Percentiles rank a stretch among this genome's conserved stretches.
These are phyloP conservation scores for Grammomys dolichurus DNA, from an alignment of 2,113 vertebrate genomes.

Conservation along the genomic window DNA sequence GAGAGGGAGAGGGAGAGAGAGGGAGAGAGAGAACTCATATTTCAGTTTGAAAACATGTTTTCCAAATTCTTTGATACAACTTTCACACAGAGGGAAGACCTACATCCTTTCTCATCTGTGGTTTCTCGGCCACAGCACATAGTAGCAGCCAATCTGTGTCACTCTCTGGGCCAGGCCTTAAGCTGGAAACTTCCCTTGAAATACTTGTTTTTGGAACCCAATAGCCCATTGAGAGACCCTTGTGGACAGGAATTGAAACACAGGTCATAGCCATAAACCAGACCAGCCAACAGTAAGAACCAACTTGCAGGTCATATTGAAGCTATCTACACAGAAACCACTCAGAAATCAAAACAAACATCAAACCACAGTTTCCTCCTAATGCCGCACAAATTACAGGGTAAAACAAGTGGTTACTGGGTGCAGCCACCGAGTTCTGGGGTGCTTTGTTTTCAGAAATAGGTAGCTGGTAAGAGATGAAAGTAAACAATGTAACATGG, in stretches of 20 bases:
- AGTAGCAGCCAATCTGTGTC: neutral
- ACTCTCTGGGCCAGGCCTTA: neutral
- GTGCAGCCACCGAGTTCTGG: neutral
- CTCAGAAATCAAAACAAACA: neutral
- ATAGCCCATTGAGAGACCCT: neutral
- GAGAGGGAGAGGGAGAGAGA: too few species aligned
- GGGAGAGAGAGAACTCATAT: too few species aligned
- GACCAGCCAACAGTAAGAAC: neutral
- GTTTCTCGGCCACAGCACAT: neutral
- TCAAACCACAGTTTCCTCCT: neutral
- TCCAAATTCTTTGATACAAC: neutral
- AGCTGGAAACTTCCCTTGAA: neutral
- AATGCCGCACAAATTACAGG: too few species aligned
- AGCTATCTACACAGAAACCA: neutral
- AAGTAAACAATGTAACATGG: neutral
- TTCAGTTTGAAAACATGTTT: neutral
- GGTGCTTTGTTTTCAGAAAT: neutral
- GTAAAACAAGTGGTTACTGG: too few species aligned
- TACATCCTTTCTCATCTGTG: neutral
- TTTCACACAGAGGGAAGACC: neutral
- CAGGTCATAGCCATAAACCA: neutral
- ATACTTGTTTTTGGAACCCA: neutral
- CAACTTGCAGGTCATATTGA: neutral
- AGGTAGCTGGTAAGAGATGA: neutral
- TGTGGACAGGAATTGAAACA: neutral